phyloP scores from a whole-genome alignment of 1,140 invertebrate genomes.

The Danaus plexippus region DNA sequence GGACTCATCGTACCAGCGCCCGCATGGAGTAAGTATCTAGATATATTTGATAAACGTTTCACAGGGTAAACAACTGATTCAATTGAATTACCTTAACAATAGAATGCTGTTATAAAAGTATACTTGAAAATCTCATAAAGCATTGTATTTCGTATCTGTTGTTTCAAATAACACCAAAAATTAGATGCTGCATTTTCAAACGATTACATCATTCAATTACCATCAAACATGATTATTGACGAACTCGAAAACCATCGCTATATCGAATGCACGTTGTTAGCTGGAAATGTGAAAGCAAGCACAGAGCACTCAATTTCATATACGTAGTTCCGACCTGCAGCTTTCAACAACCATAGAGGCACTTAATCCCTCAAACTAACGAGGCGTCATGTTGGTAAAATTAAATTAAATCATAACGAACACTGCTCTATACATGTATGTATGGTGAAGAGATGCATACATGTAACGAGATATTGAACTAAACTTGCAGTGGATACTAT shows the following conservation, averaged over 20 bases:
- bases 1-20: constrained; percentile 96
- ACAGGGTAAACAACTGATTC: no score
- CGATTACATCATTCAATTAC: no score
- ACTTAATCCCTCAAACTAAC: constrained; percentile 32
- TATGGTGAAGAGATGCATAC: no score
- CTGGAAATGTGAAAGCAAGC: no score
- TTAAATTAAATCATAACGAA: constrained; percentile 34
- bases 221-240: no score
- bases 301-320: constrained; percentile 11
- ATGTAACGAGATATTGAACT: constrained; percentile 14
- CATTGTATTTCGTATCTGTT: no score
- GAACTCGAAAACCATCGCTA: neutral
- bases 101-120: no score
- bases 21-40: constrained; percentile 83
- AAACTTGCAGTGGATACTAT: neutral
- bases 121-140: no score
- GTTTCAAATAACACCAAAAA: no score
- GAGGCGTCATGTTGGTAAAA: constrained; percentile 31
- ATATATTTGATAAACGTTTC: no score
- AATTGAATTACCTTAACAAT: no score
- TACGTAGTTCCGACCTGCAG: constrained; percentile 10
- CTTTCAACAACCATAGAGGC: constrained; percentile 18
- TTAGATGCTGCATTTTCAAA: no score
- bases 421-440: constrained; percentile 9
- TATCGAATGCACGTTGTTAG: constrained; percentile 14